Evolutionary conservation across 2,113 vertebrate genomes (phyloP).

Genomic region (Xiphorhynchus elegans): DNA sequence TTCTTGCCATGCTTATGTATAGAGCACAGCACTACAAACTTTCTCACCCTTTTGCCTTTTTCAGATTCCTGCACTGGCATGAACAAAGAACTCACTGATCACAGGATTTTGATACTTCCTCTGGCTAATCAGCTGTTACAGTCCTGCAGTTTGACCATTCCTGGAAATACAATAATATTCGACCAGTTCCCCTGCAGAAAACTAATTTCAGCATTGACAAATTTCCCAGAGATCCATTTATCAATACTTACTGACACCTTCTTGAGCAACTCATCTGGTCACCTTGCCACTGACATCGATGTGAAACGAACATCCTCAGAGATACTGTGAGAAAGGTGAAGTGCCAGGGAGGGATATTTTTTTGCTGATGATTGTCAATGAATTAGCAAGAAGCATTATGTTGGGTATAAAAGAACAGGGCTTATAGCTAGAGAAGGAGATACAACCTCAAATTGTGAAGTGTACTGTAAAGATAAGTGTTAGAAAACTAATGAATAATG

Average conservation of each 20-base stretch:
- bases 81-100: neutral
- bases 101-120: neutral
- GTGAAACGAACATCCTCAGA: neutral
- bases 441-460: conserved; percentile 15
- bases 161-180: neutral
- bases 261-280: neutral
- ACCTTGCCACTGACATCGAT: neutral
- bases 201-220: neutral
- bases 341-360: neutral
- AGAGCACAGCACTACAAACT: neutral
- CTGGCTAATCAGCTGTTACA: neutral
- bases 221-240: neutral
- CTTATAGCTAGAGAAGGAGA: neutral
- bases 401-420: conserved; percentile 26
- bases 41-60: neutral
- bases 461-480: conserved; percentile 23
- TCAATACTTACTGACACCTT: neutral
- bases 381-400: conserved; percentile 55
- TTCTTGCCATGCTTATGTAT: neutral
- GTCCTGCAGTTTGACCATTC: neutral
- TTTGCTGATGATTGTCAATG: neutral
- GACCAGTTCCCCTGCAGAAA: neutral
- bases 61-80: neutral
- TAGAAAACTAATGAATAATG: conserved; percentile 59
- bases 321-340: neutral